Evolutionary conservation across 2,113 vertebrate genomes (phyloP), one percentile per base, ranked within the genome.

Genomic region (Brachyistius frenatus): DNA sequence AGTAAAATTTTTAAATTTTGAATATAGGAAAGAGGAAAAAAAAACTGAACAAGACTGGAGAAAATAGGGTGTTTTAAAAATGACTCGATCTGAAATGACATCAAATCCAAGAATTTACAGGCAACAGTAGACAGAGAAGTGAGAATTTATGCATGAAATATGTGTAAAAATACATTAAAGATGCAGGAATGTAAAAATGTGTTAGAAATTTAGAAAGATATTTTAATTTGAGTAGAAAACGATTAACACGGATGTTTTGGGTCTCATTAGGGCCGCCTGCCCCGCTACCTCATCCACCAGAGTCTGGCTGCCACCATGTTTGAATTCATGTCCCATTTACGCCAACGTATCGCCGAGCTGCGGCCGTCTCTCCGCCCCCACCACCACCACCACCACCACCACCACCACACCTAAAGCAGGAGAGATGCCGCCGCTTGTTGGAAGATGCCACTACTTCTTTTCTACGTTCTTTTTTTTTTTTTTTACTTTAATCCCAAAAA

Each of bases 301-400:
- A 98, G 96, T 89, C 93, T 99, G 64, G 96, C 96, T 0, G 96
- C 97, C 93, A 98, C 97, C 93, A 99, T 99, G 98, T 98, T 99
- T 35, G 98, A 99, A 73, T 99, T 99, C 76, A 91, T 97, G 93
- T 93, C 95, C 58, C 96, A 98, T 92, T 93, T 99, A 64, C 96
- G 98, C 1, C 96, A 97, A 84, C 95, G 95, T 0, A 78, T 98
- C 14, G 1, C 81, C 0, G 96, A 98, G 32, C 81, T 97, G 33
- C 88, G 93, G 8, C 55, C 90, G 0, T 55, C 86, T 15, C 56
- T 65, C 4, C 81, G 16, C 53, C 89, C 80, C 49, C 83, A 77
- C 23, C 82, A 64, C 23, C 74, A 61, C 41, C 81, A 76, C 56
- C 78, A 66, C 32, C 78, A 60, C 55, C 80, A 66, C 78, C 78